Evolutionary conservation across 2,797 vertebrate species (phyloP), one percentile per base, ranked within the genome.

Genomic region (Gorsachius magnificus): DNA sequence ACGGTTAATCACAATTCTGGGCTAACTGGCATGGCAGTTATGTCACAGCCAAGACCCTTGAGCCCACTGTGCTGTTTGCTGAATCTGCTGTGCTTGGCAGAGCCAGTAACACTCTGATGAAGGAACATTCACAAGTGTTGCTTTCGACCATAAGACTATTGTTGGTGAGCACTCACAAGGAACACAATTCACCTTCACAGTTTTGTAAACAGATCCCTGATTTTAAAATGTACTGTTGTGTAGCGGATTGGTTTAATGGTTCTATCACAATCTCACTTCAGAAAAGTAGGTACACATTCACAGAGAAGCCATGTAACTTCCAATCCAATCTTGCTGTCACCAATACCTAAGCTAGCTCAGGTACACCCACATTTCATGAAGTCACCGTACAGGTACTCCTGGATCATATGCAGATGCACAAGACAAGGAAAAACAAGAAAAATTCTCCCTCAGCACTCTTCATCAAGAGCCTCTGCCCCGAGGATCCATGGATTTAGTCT

Each of bases 81-180:
- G 41, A 61, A 29, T 13, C 31, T 13, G 8, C 17, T 24, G 35
- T 16, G 45, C 6, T 29, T 19, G 24, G n/a, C 77, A 70, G 56
- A 9, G 13, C 57, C 58, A 57, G 41, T 3, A 38, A 11, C 2
- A 1, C n/a, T 6, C 51, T 31, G 45, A 2, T 3, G 19, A 21
- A 61, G 70, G 26, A 38, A 60, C 51, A 46, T 6, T 38, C 81
- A 18, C 16, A 2, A 36, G 38, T 2, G 24, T 10, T 60, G 10
- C 51, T 22, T 31, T 41, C 0, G 0, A 10, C 19, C 3, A 1
- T 1, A 10, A 38, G 21, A n/a, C 29, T 29, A 31, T 1, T 19
- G 25, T 38, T 43, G 50, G 53, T 4, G 36, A 28, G 61, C 68
- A 11, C 29, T 38, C 3, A 0, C n/a, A 29, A 31, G 22, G 35